Evolutionary conservation across 2,888 invertebrate species (phyloP), one percentile per base, ranked within the genome.

Genomic region (Drosophila eohydei): DNA sequence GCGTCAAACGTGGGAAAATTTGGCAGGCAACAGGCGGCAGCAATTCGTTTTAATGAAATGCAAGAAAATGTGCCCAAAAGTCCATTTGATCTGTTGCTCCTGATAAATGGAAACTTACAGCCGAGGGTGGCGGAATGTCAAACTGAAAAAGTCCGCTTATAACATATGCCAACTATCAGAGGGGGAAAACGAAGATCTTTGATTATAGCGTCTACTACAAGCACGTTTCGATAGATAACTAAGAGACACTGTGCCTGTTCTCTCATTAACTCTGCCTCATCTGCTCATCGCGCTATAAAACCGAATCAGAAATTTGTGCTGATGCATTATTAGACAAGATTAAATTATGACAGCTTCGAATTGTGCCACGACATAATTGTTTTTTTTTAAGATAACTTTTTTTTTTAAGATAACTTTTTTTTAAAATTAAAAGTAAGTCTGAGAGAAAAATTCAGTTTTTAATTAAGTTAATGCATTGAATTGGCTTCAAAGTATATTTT

Each of bases 1-100:
- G 76, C 78, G 80, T 56, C 50, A 68, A 88, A 83, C 84, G 84
- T 85, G 84, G 88, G 84, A 88, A 85, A 85, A 43, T 76, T 68
- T 63, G 36, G 66, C 40, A 56, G 78, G 74, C 82, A 78, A 77
- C 68, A 66, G 80, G 83, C 66, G 79, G 75, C 75, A 58, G 52
- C 72, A 70, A 75, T 69, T 70, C 63, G 75, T 59, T 70, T 28
- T 88, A 88, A 84, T 84, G 86, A 88, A 88, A 86, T 88, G 84
- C 88, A 84, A 70, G 80, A 59, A 69, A 88, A 76, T 78, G 75
- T 73, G 77, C 40, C 70, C 54, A 40, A 7, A 70, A 70, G 56
- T 52, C 34, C 46, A 6, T 52, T 54, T 69, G 81, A 81, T 86
- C 66, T 68, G 43, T 60, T 56, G 56, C 34, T 26, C 26, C 43